A percentile compares a stretch with the other conserved stretches of the same genome.
Evolutionary conservation across 2,113 vertebrate species (phyloP).

Genomic region (Mus spicilegus): DNA sequence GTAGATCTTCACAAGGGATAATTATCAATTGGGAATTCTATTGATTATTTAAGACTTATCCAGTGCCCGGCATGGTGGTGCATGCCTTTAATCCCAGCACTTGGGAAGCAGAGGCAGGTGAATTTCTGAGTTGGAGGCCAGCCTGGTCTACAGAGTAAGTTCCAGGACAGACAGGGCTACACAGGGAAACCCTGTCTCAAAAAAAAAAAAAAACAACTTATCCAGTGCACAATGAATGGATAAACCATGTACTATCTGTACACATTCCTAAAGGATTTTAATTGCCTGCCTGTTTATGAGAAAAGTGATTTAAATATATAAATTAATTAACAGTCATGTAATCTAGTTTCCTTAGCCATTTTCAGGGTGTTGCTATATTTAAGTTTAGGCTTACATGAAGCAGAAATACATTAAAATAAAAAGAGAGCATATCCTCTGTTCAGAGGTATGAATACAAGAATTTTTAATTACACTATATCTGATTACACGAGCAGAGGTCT

Average conservation of each 20-base stretch:
- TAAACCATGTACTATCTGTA: neutral
- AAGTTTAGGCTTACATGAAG: neutral
- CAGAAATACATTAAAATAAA: neutral
- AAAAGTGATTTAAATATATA: neutral
- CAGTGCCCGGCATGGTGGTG: neutral
- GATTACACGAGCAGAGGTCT: neutral
- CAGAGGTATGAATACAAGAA: neutral
- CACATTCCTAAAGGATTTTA: neutral
- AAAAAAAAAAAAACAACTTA: neutral
- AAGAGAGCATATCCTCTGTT: neutral
- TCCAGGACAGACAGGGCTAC: no score
- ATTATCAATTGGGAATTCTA: neutral
- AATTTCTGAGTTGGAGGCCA: no score
- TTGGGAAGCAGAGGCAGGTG: no score
- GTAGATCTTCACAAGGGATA: no score
- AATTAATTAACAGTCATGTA: neutral
- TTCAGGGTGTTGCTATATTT: neutral
- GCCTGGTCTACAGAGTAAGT: no score
- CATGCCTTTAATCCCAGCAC: no score
- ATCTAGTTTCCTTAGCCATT: neutral
- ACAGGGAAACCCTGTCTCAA: no score
- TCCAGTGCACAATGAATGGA: neutral
- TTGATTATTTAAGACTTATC: neutral
- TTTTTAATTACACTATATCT: conserved; percentile 1
- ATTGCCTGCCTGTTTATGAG: neutral